A percentile compares a stretch with the other conserved stretches of the same genome.
Conservation (phyloP, 2,113 vertebrate species). For the Smithornis capensis region DNA sequence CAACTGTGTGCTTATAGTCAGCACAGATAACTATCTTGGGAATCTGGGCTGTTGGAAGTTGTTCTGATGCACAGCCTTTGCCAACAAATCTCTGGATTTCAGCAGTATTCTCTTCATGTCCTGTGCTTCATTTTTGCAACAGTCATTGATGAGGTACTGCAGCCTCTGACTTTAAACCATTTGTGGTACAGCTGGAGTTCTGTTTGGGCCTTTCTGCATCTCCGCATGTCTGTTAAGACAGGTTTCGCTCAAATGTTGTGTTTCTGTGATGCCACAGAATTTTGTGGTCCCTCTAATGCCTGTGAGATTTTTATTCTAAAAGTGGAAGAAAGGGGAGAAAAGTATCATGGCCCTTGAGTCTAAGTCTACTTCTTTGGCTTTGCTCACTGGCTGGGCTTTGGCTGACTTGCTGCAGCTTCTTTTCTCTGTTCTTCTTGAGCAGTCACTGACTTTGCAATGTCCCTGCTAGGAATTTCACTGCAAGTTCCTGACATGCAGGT, state of each 20-base stretch:
- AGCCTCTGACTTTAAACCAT: not conserved
- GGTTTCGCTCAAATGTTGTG: fast-evolving
- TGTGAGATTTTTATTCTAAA: not conserved
- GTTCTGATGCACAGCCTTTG: not conserved
- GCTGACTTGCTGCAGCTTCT: not conserved
- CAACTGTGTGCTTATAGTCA: not conserved
- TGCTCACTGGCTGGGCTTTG: not conserved
- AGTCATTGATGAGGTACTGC: not conserved
- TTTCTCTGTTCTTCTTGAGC: not conserved
- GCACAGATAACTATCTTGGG: not conserved
- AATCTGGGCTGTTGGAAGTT: not conserved
- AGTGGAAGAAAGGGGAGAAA: not conserved
- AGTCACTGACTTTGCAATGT: not conserved
- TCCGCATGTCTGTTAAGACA: fast-evolving
- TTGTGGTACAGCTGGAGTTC: not conserved
- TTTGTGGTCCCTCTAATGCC: not conserved
- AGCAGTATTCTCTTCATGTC: not conserved
- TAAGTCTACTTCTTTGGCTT: not conserved
- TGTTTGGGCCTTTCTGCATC: not conserved
- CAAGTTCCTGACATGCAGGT: not conserved
- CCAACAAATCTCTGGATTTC: not conserved
- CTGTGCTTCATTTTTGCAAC: not conserved
- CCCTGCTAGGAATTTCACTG: not conserved
- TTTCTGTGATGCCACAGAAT: not conserved
- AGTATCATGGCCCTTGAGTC: fast-evolving